Evolutionary conservation across 2,797 vertebrate genomes (phyloP).

Genomic region (Propithecus deckenii): DNA sequence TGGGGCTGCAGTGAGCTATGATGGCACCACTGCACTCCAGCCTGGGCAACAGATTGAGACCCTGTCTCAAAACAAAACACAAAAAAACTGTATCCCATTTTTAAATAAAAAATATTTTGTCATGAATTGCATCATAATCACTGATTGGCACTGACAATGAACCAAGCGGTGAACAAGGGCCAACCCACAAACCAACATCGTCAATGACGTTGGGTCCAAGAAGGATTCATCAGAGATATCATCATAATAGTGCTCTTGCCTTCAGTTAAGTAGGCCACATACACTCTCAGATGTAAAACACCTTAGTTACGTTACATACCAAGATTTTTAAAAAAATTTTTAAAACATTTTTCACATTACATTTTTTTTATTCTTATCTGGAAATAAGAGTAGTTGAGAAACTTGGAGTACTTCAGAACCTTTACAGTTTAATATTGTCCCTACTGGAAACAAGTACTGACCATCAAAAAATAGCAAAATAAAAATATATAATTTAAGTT

Average conservation of each 20-base stretch:
- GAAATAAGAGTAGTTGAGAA: not conserved
- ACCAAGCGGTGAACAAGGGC: not conserved
- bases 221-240: not conserved
- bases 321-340: not conserved
- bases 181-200: not conserved
- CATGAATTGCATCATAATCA: not conserved
- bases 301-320: not conserved
- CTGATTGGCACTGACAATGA: not conserved
- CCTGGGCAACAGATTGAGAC: not conserved
- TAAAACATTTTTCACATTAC: not conserved
- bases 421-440: not conserved
- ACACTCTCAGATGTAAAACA: not conserved
- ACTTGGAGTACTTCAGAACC: not conserved
- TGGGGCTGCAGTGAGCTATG: not conserved
- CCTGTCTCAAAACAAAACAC: not conserved
- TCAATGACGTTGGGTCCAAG: not conserved
- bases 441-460: not conserved
- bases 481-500: not conserved
- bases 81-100: not conserved
- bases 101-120: not conserved
- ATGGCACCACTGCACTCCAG: not conserved
- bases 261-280: not conserved
- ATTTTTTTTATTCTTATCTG: not conserved
- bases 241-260: not conserved
- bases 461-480: constrained; percentile 7